Evolutionary conservation across 2,797 vertebrate genomes (phyloP).

Genomic region (Bovichtus variegatus): DNA sequence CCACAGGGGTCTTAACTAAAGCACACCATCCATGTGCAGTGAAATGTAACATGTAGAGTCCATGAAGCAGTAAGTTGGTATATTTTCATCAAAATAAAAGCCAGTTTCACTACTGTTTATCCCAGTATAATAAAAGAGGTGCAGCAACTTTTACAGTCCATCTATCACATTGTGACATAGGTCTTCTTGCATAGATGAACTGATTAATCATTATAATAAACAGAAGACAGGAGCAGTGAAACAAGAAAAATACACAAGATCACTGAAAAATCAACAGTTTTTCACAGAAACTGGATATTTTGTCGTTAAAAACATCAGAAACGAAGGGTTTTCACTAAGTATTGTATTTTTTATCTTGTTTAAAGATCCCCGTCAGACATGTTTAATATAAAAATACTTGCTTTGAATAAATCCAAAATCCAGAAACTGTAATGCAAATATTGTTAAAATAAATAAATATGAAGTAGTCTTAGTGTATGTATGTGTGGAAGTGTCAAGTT

Average conservation of each 20-base stretch:
- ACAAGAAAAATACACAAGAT: constrained; percentile 1
- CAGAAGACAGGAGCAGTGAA: neutral
- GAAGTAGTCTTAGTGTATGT: no score
- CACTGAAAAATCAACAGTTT: no score
- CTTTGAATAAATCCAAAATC: neutral
- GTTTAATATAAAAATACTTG: constrained; percentile 1
- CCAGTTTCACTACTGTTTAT: neutral
- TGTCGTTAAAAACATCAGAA: neutral
- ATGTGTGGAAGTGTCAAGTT: neutral
- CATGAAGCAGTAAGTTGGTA: neutral
- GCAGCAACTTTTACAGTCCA: neutral
- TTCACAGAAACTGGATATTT: neutral
- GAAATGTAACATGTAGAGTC: neutral
- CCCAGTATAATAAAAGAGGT: neutral
- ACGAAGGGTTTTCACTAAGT: neutral
- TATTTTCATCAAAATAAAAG: neutral
- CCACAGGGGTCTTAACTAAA: neutral
- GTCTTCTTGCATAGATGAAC: neutral
- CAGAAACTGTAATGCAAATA: neutral
- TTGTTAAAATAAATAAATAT: neutral
- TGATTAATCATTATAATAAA: neutral
- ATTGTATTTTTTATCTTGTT: neutral
- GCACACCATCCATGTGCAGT: neutral
- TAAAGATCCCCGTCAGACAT: neutral
- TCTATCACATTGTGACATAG: neutral